Evolutionary conservation across 2,113 vertebrate genomes (phyloP).

Genomic region (Mus musculus): DNA sequence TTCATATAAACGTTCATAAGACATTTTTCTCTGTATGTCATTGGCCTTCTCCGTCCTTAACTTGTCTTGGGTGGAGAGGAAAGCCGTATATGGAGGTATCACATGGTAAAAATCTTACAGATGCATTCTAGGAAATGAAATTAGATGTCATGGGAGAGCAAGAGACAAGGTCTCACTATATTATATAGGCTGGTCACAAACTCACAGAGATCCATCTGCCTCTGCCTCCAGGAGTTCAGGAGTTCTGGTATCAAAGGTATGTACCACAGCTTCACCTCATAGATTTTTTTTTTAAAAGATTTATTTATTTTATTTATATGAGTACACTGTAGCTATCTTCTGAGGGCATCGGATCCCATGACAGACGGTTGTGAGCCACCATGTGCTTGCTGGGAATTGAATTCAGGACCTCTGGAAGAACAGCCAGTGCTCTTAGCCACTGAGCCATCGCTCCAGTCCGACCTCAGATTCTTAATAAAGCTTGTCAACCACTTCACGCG

Average conservation of each 20-base stretch:
- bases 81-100: neutral
- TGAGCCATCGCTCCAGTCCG: no score
- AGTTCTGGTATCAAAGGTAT: neutral
- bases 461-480: constrained; percentile 27
- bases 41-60: constrained; percentile 19
- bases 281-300: no score
- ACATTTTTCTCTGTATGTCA: constrained; percentile 3
- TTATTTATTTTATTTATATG: no score
- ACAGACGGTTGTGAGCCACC: no score
- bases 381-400: no score
- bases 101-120: constrained; percentile 33
- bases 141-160: neutral
- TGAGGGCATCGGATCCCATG: no score
- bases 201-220: neutral
- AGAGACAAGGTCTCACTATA: neutral
- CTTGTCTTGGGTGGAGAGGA: constrained; percentile 17
- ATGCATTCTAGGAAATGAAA: constrained; percentile 39
- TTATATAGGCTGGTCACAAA: neutral
- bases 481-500: neutral
- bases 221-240: neutral
- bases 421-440: no score
- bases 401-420: no score
- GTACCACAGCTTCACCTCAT: neutral
- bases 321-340: no score
- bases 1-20: neutral